Evolutionary conservation across 2,113 vertebrate genomes (phyloP).

Genomic region (Pedionomus torquatus): DNA sequence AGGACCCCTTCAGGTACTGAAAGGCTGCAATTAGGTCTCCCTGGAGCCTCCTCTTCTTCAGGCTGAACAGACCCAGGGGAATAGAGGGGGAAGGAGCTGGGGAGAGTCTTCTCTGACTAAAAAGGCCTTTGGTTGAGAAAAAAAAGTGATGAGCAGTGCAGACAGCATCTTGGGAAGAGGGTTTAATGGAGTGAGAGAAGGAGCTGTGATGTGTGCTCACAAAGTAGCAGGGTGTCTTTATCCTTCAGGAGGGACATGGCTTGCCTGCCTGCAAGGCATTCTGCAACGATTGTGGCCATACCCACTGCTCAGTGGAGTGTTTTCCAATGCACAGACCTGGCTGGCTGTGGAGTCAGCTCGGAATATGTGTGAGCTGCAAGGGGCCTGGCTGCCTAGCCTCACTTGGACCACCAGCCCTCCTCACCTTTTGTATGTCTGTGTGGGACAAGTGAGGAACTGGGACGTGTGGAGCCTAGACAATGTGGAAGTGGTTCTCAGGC

Average conservation of each 20-base stretch:
- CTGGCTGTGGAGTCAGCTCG: fast-evolving
- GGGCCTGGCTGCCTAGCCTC: background rate
- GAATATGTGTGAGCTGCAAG: no score
- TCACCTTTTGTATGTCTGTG: no score
- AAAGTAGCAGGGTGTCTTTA: background rate
- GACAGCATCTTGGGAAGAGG: background rate
- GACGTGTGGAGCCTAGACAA: fast-evolving
- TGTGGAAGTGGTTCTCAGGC: background rate
- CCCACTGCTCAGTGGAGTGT: fast-evolving
- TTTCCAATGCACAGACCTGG: background rate
- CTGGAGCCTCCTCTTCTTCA: no score
- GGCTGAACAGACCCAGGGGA: no score
- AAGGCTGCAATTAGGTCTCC: no score
- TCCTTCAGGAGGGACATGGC: background rate
- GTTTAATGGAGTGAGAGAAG: background rate
- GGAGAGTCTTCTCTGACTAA: background rate
- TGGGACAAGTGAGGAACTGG: fast-evolving
- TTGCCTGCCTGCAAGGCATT: fast-evolving
- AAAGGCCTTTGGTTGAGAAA: background rate
- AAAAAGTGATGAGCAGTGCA: background rate
- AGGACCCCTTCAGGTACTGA: no score
- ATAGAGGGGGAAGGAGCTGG: background rate
- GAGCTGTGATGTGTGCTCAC: fast-evolving
- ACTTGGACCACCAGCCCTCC: background rate
- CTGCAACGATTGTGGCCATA: fast-evolving